phyloP scores from a whole-genome alignment of 2,888 invertebrate genomes.

The Ennomos erosarius region DNA sequence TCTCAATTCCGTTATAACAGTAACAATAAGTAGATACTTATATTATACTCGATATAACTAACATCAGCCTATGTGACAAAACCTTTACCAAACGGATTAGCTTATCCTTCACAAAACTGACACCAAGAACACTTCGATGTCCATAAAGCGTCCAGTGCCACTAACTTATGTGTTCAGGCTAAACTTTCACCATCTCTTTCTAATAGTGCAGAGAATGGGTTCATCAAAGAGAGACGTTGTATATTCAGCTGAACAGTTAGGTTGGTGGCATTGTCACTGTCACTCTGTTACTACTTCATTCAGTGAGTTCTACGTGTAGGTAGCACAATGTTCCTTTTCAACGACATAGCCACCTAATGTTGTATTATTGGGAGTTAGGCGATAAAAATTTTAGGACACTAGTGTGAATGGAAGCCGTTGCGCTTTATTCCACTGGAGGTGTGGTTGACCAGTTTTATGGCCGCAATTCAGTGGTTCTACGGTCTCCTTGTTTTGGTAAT shows the following conservation, averaged over 20 bases:
- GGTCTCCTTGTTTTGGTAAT: conserved; percentile 57
- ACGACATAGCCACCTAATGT: conserved; percentile 42
- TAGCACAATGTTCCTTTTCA: conserved; percentile 44
- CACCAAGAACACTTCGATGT: conserved; percentile 26
- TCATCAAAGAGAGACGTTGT: too few relatives aligned
- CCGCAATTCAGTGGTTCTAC: conserved; percentile 54
- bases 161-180: too few relatives aligned
- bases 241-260: too few relatives aligned
- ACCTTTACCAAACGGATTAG: conserved; percentile 32
- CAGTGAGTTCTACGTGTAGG: conserved; percentile 42
- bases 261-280: too few relatives aligned
- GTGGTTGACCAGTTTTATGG: conserved; percentile 68
- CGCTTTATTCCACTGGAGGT: conserved; percentile 63
- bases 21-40: neutral
- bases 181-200: too few relatives aligned
- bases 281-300: conserved; percentile 24
- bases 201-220: too few relatives aligned
- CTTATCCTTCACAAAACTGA: conserved; percentile 39
- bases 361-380: conserved; percentile 42
- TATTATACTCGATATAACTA: conserved; percentile 1
- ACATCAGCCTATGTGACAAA: conserved; percentile 11
- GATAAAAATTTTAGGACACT: conserved; percentile 75
- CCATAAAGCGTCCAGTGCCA: conserved; percentile 11
- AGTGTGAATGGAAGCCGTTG: conserved; percentile 74
- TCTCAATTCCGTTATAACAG: too few relatives aligned